Evolutionary conservation across 2,888 invertebrate genomes (phyloP).

Genomic region (Miltochrista miniata): DNA sequence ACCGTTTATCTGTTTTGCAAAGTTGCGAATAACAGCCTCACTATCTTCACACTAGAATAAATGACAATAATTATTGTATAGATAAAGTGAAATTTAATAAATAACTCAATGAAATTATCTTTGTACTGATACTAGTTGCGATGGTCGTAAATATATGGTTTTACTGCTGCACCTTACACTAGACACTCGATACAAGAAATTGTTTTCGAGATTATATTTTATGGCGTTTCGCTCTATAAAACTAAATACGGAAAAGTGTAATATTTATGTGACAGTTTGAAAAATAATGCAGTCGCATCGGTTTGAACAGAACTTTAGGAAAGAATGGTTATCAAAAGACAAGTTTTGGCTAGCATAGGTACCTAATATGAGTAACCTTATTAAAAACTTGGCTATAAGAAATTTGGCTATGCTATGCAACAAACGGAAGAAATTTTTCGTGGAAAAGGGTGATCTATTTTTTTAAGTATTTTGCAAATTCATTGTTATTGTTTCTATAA

Average conservation of each 20-base stretch:
- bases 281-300: background rate
- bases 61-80: constrained; percentile 28
- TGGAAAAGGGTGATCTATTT: too few species aligned
- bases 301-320: background rate
- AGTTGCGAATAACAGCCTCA: constrained; percentile 52
- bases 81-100: constrained; percentile 47
- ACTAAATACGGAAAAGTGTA: background rate
- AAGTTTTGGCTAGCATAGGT: too few species aligned
- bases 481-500: too few species aligned
- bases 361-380: too few species aligned
- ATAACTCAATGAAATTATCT: constrained; percentile 44
- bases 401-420: too few species aligned
- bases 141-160: constrained; percentile 29
- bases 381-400: too few species aligned
- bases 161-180: constrained; percentile 19
- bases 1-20: constrained; percentile 63
- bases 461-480: too few species aligned
- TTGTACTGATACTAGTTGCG: constrained; percentile 26
- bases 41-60: constrained; percentile 51
- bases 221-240: background rate
- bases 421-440: too few species aligned
- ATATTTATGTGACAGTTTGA: background rate
- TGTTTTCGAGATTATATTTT: constrained; percentile 10
- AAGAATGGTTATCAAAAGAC: too few species aligned
- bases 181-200: constrained; percentile 7